Base-by-base conservation (phyloP, 2,113 vertebrate species). In the Brachyhypopomus gauderio region DNA sequence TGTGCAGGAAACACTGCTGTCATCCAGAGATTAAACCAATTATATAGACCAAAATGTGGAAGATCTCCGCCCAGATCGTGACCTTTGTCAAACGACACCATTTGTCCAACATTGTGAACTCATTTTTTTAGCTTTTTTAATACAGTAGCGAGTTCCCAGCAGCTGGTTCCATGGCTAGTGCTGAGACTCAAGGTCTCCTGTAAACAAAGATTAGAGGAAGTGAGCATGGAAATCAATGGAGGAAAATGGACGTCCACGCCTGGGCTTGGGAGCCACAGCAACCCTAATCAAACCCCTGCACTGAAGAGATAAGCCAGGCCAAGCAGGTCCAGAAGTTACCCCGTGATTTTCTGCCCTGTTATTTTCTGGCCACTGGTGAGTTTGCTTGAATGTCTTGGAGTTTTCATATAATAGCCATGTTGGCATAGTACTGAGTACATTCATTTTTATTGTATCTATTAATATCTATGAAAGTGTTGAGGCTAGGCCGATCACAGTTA, bases 1-100 rank as follows among this genome's bases (percentile, higher is more conserved):
- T 22, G 48, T 55, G 66, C 41, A 11, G 16, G 52, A 22, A 56
- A 72, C 16, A 60, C 55, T 83, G 48, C 82, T 73, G 58, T 75
- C 59, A 77, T 84, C 52, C 67, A 86, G 7, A 41, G 2, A 41
- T 41, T 6, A 41, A 41, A 9, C 41, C 41, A 41, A 5, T 1
- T 9, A 8, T 41, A 41, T 41, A 6, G 41, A 41, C 5, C 12
- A 14, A 52, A 52, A 52, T 52, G 45, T 14, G 45, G 45, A 52
- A 12, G 45, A 52, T 52, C 14, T 52, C 45, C 45, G 14, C 9
- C 9, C 45, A 12, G 12, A 3, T 52, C 45, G 3, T 14, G 45
- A 11, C 9, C 5, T 41, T 34, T 66, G 4, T 34, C 17, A 66
- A 16, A 66, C 3, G 4, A 30, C 19, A 27, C 19, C 64, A 38